These are phyloP conservation scores for Lithophane leautieri DNA, from an alignment of 2,888 invertebrate genomes.

Conservation along the genomic window DNA sequence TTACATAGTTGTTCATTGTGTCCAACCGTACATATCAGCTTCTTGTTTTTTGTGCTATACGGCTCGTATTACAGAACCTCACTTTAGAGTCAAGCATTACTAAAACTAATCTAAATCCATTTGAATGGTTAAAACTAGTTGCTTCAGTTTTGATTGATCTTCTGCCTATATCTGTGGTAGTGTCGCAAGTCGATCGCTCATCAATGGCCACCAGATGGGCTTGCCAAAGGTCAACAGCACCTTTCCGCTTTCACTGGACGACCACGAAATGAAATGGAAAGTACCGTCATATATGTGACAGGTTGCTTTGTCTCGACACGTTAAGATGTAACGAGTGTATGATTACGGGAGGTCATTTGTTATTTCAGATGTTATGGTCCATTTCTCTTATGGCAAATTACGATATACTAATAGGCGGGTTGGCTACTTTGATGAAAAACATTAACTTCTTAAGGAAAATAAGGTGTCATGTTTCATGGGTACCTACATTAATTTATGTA, in stretches of 20 bases:
- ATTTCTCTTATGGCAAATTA: constrained; percentile 15
- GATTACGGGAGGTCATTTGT: constrained; percentile 27
- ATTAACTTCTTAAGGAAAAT: too few relatives aligned
- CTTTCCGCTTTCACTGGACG: constrained; percentile 66
- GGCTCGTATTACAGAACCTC: not conserved
- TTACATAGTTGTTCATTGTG: not conserved
- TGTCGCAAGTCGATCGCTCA: constrained; percentile 53
- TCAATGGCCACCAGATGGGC: constrained; percentile 61
- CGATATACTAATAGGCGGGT: not conserved
- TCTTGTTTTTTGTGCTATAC: too few relatives aligned
- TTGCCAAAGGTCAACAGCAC: constrained; percentile 64
- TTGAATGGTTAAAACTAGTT: not conserved
- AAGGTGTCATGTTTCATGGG: not conserved
- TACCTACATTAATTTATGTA: too few relatives aligned
- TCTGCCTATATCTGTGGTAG: constrained; percentile 16
- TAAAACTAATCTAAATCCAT: not conserved
- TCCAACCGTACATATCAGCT: too few relatives aligned
- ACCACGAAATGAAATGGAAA: constrained; percentile 66
- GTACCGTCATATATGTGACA: constrained; percentile 56
- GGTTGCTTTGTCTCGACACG: constrained; percentile 42
- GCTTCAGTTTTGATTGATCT: not conserved
- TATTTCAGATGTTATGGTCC: constrained; percentile 10
- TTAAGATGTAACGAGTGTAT: constrained; percentile 32
- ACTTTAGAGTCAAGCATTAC: not conserved
- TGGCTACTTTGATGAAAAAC: too few relatives aligned